Base-by-base conservation (phyloP, 2,888 invertebrate genomes). In the Chironomus riparius region DNA sequence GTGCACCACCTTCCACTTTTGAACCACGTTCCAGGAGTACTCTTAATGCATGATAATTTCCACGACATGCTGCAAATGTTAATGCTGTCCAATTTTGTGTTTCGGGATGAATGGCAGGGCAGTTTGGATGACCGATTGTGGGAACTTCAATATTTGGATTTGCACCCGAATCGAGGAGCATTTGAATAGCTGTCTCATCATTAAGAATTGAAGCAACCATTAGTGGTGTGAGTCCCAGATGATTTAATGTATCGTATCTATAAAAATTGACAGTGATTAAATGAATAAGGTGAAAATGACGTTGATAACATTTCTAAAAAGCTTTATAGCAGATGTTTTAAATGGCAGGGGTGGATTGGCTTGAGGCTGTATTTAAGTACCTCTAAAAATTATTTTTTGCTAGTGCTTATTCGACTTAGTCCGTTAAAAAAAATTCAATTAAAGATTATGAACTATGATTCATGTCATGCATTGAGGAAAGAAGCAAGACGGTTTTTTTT, bases 11-110 rank as follows among this genome's bases (percentile, higher is more conserved):
- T 83, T 96, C 95, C 0, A 93, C 93, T 71, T 90, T 87, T 0
- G 94, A 95, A 1, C 94, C 93, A 21, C 91, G 88, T 77, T 93
- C 92, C 76, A 96, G 84, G 24, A 94, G 85, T 76, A 92, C 86
- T 76, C 91, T 86, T 72, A 91, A 85, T 7, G 90, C 89, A 79
- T 86, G 85, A 77, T 85, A 85, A 48, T 87, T 88, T 76, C 87
- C 87, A 47, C 84, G 82, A 62, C 88, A 85, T 18, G 88, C 86
- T 1, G 94, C 92, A 83, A 94, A 95, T 48, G 94, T 94, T 15
- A 95, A 85, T 0, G 95, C 94, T 0, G 95, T 95, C 95, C 95
- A 96, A 80, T 91, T 88, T 79, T 91, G 91, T 0, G 89, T 90
- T 80, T 91, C 91, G n/a, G 73, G 89, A 85, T 88, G 87, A 10